Percentiles rank a stretch among this genome's conserved stretches.
Conservation (phyloP, 2,113 vertebrate species). For the Cochlearius cochlearius region DNA sequence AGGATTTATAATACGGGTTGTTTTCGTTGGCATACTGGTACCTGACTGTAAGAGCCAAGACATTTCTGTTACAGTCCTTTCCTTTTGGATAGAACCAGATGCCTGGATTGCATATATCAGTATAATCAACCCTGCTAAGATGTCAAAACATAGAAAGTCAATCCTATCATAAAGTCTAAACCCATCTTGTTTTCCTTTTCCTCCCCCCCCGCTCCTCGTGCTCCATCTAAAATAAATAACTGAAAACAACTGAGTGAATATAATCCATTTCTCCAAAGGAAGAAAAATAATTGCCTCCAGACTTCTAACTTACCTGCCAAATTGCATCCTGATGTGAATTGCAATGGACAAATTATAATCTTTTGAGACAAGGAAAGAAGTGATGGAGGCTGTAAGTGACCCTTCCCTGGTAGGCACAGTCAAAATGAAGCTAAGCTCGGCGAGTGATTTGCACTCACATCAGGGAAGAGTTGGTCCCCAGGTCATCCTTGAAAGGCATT, state of each 20-base stretch:
- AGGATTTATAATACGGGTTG: neutral
- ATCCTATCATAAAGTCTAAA: slow-evolving; percentile 1
- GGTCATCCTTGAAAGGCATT: slow-evolving; percentile 2
- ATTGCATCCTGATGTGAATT: slow-evolving; percentile 67
- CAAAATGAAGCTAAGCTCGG: slow-evolving; percentile 33
- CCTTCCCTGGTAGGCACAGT: slow-evolving; percentile 49
- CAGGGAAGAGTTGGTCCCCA: neutral
- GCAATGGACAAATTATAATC: slow-evolving; percentile 53
- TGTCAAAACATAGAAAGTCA: slow-evolving; percentile 41
- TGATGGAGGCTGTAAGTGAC: slow-evolving; percentile 42
- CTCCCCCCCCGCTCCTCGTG: neutral
- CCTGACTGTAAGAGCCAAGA: neutral
- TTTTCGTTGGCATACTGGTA: neutral
- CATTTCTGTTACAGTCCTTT: neutral
- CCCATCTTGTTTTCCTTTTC: slow-evolving; percentile 9
- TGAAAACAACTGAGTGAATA: slow-evolving; percentile 29
- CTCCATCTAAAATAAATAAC: slow-evolving; percentile 47
- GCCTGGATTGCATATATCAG: neutral
- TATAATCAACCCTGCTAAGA: neutral
- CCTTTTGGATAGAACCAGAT: neutral
- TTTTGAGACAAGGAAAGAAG: slow-evolving; percentile 24
- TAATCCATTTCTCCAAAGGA: slow-evolving; percentile 51
- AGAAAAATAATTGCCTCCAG: slow-evolving; percentile 60
- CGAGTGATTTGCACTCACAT: slow-evolving; percentile 37
- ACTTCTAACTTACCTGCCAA: slow-evolving; percentile 49